These are phyloP conservation scores for Lycia hirtaria DNA, from an alignment of 2,888 invertebrate species.

Conservation along the genomic window DNA sequence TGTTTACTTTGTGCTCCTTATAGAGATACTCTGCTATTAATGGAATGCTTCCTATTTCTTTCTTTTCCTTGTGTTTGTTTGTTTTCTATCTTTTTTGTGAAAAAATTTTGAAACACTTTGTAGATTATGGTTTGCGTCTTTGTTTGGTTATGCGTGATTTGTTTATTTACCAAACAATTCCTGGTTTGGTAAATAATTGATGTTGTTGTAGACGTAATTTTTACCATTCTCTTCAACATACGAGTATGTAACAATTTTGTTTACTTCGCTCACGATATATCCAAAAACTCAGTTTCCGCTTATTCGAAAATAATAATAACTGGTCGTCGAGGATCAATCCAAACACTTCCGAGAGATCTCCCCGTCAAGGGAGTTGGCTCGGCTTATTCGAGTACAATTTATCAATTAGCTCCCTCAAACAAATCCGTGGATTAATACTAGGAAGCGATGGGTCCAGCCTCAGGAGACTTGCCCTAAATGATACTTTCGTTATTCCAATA, in stretches of 20 bases:
- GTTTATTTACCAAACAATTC: too few relatives aligned
- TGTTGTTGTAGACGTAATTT: too few relatives aligned
- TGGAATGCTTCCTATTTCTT: background rate
- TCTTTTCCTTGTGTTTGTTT: background rate
- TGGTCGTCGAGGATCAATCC: too few relatives aligned
- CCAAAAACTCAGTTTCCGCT: too few relatives aligned
- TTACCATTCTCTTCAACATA: too few relatives aligned
- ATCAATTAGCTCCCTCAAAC: background rate
- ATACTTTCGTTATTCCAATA: slow-evolving; percentile 7
- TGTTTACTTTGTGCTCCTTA: slow-evolving; percentile 8
- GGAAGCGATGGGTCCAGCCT: background rate
- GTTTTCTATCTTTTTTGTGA: background rate
- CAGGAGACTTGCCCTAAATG: slow-evolving; percentile 1
- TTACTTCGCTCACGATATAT: too few relatives aligned
- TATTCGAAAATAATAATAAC: too few relatives aligned
- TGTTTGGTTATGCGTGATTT: too few relatives aligned
- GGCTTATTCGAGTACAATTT: background rate
- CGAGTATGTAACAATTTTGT: too few relatives aligned
- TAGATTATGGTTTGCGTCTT: too few relatives aligned
- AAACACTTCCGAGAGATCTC: background rate
- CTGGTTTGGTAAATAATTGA: too few relatives aligned
- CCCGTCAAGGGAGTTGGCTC: background rate
- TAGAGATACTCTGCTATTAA: background rate
- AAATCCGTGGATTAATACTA: background rate
- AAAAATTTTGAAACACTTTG: too few relatives aligned